Base-by-base conservation (phyloP, 2,113 vertebrate species). In the Nansenia antarctica region DNA sequence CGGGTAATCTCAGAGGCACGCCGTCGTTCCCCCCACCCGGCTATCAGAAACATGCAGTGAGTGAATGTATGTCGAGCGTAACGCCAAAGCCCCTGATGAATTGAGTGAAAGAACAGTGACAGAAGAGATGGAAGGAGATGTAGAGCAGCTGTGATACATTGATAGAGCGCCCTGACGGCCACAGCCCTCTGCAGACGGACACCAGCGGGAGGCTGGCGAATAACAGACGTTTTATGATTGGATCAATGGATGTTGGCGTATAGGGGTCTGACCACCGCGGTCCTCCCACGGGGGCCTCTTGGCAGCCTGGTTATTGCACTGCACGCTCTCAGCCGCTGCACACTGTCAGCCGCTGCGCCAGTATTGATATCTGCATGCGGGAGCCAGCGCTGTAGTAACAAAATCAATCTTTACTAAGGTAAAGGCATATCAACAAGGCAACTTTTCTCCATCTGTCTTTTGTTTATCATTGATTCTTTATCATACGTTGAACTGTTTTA, bases 61-160 rank as follows among this genome's bases (percentile, higher is more conserved):
- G 87, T 69, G 79, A 72, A 73, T 62, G 47, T 63, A 78, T 81
- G 70, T 3, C 29, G 22, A 27, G 53, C 9, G 53, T 73, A 74
- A 82, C 68, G 26, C n/a, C n/a, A 85, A 88, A 58, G 20, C 27
- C 22, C n/a, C 70, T 80, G 84, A 90, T 85, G 83, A 85, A 90
- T 77, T 81, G 82, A 89, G 84, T 73, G 66, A 72, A 80, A 37
- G 20, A 52, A 49, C 15, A 24, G 49, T 39, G 61, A 67, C 34
- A 62, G 64, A 52, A 59, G n/a, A 63, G 66, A 67, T 69, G 20
- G 59, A 60, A n/a, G 14, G 53, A 63, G 49, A 81, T 79, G 79
- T 87, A 85, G 79, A 87, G 83, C 71, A 78, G 72, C 76, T 76
- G 71, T 70, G 82, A 77, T 78, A 72, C 70, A 34, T 67, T 83